Evolutionary conservation across 1,140 invertebrate species (phyloP).

Genomic region (Zaprionus africanus): DNA sequence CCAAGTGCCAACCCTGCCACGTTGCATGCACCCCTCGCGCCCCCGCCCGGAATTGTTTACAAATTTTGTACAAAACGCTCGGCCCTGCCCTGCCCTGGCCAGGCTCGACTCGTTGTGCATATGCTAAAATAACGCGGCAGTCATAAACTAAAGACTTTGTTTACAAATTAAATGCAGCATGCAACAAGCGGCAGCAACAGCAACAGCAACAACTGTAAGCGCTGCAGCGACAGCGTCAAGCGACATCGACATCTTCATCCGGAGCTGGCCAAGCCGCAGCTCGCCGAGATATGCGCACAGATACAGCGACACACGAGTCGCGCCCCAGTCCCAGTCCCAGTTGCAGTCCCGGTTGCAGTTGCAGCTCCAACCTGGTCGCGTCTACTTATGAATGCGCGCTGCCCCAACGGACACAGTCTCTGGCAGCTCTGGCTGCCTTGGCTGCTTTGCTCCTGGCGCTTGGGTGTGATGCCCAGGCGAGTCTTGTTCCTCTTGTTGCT

Average conservation of each 20-base stretch:
- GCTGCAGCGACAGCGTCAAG: constrained; percentile 47
- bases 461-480: constrained; percentile 65
- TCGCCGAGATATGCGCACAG: constrained; percentile 45
- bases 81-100: not conserved
- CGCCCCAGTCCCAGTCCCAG: constrained; percentile 22
- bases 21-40: too few relatives aligned
- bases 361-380: constrained; percentile 31
- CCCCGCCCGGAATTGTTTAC: constrained; percentile 68
- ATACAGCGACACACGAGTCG: constrained; percentile 23
- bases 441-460: constrained; percentile 64
- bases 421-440: not conserved
- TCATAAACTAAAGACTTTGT: constrained; percentile 84
- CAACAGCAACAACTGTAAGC: not conserved
- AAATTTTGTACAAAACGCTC: constrained; percentile 75
- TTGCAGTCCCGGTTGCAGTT: constrained; percentile 33
- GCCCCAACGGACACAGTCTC: constrained; percentile 35
- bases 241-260: constrained; percentile 69
- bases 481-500: constrained; percentile 13
- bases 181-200: constrained; percentile 69
- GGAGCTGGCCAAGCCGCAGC: constrained; percentile 6
- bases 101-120: constrained; percentile 64
- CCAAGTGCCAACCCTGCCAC: constrained; percentile 26
- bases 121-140: constrained; percentile 79
- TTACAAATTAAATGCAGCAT: constrained; percentile 83
- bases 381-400: constrained; percentile 68